phyloP scores from a whole-genome alignment of 2,113 vertebrate species.

The Tonatia bakeri region DNA sequence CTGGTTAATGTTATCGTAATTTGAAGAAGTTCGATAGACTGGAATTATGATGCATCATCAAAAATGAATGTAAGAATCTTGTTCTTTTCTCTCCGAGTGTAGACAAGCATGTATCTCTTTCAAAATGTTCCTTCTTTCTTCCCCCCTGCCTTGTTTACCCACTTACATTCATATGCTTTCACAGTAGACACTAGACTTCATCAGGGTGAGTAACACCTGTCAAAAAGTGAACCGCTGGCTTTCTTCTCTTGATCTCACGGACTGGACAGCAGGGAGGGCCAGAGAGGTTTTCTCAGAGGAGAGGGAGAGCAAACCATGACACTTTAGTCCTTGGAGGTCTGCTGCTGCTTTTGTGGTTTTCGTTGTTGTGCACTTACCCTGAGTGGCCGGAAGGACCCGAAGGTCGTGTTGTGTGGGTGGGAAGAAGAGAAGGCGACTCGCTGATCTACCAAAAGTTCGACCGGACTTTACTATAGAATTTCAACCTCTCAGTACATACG shows the following conservation, averaged over 20 bases:
- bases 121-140: neutral
- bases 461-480: neutral
- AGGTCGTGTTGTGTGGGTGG: too few species aligned
- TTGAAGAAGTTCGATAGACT: neutral
- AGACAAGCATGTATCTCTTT: neutral
- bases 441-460: neutral
- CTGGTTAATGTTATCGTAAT: neutral
- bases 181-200: neutral
- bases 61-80: neutral
- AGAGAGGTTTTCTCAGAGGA: neutral
- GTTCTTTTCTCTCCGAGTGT: neutral
- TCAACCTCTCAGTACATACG: neutral
- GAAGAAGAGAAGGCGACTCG: neutral
- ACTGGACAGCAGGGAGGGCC: neutral
- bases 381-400: neutral
- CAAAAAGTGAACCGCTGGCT: neutral
- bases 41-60: neutral
- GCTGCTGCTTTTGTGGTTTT: too few species aligned
- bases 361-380: neutral
- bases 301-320: neutral
- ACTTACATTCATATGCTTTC: neutral
- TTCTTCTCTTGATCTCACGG: neutral
- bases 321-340: neutral
- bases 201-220: neutral
- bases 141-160: neutral